Evolutionary conservation across 2,797 vertebrate genomes (phyloP).

Genomic region (Cetoscarus ocellatus): DNA sequence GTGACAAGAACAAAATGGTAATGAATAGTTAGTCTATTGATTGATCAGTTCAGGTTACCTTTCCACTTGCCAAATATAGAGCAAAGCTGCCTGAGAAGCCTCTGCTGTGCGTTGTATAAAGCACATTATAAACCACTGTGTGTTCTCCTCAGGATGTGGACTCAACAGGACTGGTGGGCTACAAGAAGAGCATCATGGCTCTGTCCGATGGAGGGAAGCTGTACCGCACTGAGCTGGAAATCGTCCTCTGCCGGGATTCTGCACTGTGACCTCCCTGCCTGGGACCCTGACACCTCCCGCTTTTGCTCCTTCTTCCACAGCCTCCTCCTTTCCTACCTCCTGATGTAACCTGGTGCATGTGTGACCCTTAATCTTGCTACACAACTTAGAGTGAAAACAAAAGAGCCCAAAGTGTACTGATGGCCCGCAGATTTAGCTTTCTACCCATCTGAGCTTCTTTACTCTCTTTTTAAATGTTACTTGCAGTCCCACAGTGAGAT

Average conservation of each 20-base stretch:
- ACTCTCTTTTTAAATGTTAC: conserved; percentile 16
- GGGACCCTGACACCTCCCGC: conserved; percentile 47
- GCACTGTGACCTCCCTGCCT: conserved; percentile 85
- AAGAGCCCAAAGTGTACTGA: conserved; percentile 60
- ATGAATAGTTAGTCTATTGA: conserved; percentile 69
- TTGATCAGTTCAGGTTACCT: conserved; percentile 54
- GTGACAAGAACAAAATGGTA: conserved; percentile 97
- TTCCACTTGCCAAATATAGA: conserved; percentile 61
- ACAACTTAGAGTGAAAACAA: conserved; percentile 62
- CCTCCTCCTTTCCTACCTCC: conserved; percentile 47
- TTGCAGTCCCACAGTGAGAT: conserved; percentile 39
- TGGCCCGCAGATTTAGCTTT: conserved; percentile 51
- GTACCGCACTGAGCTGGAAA: conserved; percentile 95
- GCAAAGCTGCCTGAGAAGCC: conserved; percentile 9
- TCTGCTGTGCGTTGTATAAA: conserved; percentile 19
- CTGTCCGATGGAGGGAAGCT: conserved; percentile 94
- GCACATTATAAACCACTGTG: neutral
- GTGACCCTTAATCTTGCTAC: conserved; percentile 57
- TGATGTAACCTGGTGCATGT: conserved; percentile 82
- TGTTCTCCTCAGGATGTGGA: conserved; percentile 86
- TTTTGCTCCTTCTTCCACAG: conserved; percentile 8
- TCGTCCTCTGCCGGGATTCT: conserved; percentile 94
- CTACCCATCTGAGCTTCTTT: conserved; percentile 17
- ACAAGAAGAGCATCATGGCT: conserved; percentile 96
- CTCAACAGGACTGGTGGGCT: conserved; percentile 87